Conservation (phyloP, 2,113 vertebrate genomes). For the Elephas maximus region DNA sequence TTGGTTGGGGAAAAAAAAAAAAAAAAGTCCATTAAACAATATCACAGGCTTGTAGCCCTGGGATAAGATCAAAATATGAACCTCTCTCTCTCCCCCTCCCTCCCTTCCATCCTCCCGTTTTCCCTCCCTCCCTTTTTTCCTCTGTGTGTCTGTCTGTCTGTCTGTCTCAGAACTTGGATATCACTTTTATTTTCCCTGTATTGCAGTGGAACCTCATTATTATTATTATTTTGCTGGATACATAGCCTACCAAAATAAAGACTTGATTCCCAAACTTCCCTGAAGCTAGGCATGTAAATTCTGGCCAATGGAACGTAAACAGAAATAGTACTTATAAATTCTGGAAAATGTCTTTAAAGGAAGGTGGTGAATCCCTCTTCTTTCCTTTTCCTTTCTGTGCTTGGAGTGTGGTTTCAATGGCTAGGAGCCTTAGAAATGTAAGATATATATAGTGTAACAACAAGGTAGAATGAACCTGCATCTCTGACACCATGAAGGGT, state of each 20-base stretch:
- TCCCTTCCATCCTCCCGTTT: neutral
- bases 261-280: neutral
- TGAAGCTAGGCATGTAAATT: neutral
- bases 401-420: neutral
- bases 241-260: slow-evolving; percentile 56
- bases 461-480: neutral
- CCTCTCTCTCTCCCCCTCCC: neutral
- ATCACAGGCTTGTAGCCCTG: neutral
- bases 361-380: neutral
- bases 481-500: neutral
- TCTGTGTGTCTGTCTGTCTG: neutral
- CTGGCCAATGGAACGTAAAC: neutral
- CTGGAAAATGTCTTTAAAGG: neutral
- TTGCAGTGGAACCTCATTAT: neutral
- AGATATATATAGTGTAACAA: neutral
- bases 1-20: neutral
- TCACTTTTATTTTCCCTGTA: slow-evolving; percentile 16
- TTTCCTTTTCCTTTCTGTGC: neutral
- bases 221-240: neutral
- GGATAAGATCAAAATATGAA: slow-evolving; percentile 28
- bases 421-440: neutral
- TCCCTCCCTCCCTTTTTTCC: neutral
- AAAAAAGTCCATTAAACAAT: slow-evolving; percentile 3
- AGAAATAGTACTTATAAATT: slow-evolving; percentile 35
- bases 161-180: slow-evolving; percentile 17